Evolutionary conservation across 2,888 invertebrate genomes (phyloP), one percentile per base, ranked within the genome.

Genomic region (Thymelicus acteon): DNA sequence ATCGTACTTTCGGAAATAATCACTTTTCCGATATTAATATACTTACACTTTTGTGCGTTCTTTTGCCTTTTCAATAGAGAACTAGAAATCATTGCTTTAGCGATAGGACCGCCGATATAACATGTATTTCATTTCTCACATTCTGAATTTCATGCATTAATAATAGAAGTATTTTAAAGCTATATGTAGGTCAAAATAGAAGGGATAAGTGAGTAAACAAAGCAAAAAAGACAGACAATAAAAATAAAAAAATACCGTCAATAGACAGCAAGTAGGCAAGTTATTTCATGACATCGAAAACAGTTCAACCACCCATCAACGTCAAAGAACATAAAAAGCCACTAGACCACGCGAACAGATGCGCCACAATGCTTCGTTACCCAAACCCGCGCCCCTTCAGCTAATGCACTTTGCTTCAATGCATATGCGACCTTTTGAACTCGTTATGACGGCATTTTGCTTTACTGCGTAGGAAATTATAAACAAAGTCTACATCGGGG

Each of bases 311-410:
- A 67, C 67, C 73, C 74, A 75, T 80, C 77, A 79, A 77, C 78
- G 79, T 81, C 82, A 82, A 80, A 79, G 76, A 81, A 80, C 76
- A 85, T 77, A 86, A 85, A 88, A 87, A 85, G 70, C 78, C 76
- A 80, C 79, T 79, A 73, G 71, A 68, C 61, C 71, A 75, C 72
- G 40, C 15, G 81, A 87, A 88, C 91, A 91, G 91, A 91, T 91
- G 91, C 76, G 79, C 40, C 75, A 89, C 90, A 91, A 91, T 90
- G 81, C 84, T 82, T 90, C 88, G 87, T 91, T 90, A 90, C 75
- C 19, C 19, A 19, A 19, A 19, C 19, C 13, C 57, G 73, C 60
- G 70, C 70, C 70, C 64, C 64, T 58, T 24, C 24, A 24, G 44
- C 61, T 68, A 57, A 69, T 63, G 62, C 62, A 63, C 62, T 68